These are phyloP conservation scores for Symphodus melops DNA, from an alignment of 2,113 vertebrate genomes.

Conservation along the genomic window DNA sequence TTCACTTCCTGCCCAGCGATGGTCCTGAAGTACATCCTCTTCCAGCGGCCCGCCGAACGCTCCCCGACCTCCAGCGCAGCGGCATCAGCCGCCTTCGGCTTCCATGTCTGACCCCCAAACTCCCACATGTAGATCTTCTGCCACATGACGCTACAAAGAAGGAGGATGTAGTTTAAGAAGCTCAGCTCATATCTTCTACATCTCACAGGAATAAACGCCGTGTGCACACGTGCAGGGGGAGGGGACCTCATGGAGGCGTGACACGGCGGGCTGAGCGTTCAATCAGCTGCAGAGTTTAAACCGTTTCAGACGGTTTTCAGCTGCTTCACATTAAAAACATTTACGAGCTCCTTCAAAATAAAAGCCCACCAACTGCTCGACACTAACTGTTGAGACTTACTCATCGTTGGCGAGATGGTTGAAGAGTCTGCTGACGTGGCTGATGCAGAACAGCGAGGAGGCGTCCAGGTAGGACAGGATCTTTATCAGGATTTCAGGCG, in stretches of 20 bases:
- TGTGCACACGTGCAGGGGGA: too few species aligned
- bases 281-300: too few species aligned
- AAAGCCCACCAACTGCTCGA: too few species aligned
- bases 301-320: too few species aligned
- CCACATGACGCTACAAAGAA: slow-evolving; percentile 52
- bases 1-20: slow-evolving; percentile 29
- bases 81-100: not conserved
- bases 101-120: slow-evolving; percentile 44
- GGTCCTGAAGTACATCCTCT: slow-evolving; percentile 49
- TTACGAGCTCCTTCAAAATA: too few species aligned
- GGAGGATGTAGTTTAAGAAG: too few species aligned
- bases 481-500: slow-evolving; percentile 54
- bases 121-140: slow-evolving; percentile 44
- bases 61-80: not conserved
- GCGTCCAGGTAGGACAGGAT: slow-evolving; percentile 60
- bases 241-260: too few species aligned
- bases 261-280: too few species aligned
- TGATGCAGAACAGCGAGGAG: slow-evolving; percentile 49
- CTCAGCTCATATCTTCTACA: too few species aligned
- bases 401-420: slow-evolving; percentile 52
- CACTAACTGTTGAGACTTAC: slow-evolving; percentile 33
- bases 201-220: too few species aligned
- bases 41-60: slow-evolving; percentile 39
- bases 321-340: too few species aligned
- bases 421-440: slow-evolving; percentile 59